A percentile compares a stretch with the other conserved stretches of the same genome.
Conservation (phyloP, 2,113 vertebrate genomes). For the Lasiurus cinereus region DNA sequence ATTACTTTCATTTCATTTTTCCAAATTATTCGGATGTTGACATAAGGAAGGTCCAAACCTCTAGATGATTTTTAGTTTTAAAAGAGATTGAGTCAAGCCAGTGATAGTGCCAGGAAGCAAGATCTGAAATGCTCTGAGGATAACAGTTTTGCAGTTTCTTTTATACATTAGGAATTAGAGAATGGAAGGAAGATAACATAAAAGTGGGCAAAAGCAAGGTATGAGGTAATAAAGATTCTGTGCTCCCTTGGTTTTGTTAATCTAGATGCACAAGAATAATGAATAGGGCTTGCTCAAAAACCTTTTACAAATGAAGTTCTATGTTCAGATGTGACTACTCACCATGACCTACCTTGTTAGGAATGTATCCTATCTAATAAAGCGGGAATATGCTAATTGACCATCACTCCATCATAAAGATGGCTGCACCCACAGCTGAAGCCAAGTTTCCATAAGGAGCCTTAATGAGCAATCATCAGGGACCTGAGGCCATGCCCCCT, state of each 20-base stretch:
- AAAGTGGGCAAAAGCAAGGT: too few relatives aligned
- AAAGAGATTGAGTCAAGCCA: not conserved
- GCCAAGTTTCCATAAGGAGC: too few relatives aligned
- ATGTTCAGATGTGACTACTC: not conserved
- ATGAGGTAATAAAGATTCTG: not conserved
- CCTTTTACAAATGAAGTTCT: not conserved
- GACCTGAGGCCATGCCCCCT: too few relatives aligned
- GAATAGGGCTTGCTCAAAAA: not conserved
- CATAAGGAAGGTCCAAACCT: not conserved
- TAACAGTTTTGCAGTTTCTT: not conserved
- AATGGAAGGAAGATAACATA: not conserved
- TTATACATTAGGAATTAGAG: not conserved
- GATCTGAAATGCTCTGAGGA: not conserved
- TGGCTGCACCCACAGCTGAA: too few relatives aligned
- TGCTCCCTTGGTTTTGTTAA: not conserved
- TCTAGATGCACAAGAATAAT: not conserved
- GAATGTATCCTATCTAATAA: not conserved
- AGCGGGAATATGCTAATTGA: too few relatives aligned
- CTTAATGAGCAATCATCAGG: too few relatives aligned
- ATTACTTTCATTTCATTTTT: conserved; percentile 18
- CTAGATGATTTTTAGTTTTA: not conserved
- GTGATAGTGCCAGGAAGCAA: not conserved
- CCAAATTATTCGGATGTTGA: not conserved
- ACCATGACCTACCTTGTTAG: not conserved
- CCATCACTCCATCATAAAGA: too few relatives aligned